Evolutionary conservation across 2,888 invertebrate genomes (phyloP), one percentile per base, ranked within the genome.

Genomic region (Drosophila mercatorum): DNA sequence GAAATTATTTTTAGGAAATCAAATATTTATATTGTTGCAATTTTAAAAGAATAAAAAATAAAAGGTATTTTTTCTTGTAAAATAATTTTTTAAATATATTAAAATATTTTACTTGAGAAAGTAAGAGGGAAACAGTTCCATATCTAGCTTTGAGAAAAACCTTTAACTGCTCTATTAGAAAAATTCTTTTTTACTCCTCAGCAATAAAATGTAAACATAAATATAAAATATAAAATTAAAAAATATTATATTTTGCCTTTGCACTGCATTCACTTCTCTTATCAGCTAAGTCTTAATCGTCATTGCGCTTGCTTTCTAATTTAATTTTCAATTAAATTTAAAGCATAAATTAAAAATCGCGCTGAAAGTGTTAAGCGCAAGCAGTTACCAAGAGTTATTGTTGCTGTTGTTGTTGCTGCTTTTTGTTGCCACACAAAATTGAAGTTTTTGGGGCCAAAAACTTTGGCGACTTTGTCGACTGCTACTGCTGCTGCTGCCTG

Each of bases 311-410:
- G 53, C 47, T 61, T 79, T 80, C 70, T 68, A 78, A 83, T 83
- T 81, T 72, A 78, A 77, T 81, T 77, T 63, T 56, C 47, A 66
- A 70, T 60, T 63, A 49, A 65, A 51, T 28, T 83, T 81, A 83
- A 81, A 72, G 71, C 72, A 78, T 75, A 75, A 75, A 85, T 83
- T 83, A 72, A 75, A 80, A 77, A 41, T 56, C 17, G 38, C 43
- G 41, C 43, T 49, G 55, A 74, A 77, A 77, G 77, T 77, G 77
- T 65, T 77, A 65, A 79, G 69, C 75, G 65, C 78, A 69, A 78
- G 83, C 80, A 67, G 85, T 85, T 83, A 73, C 80, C 78, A 51
- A 60, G 61, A 69, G 72, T 69, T 79, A 14, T 28, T 84, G 68
- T 62, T 81, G 68, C 68, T 73, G 62, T 59, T 77, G 66, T 26